Conservation (phyloP, 2,888 invertebrate genomes). For the Chymomyza fuscimana region DNA sequence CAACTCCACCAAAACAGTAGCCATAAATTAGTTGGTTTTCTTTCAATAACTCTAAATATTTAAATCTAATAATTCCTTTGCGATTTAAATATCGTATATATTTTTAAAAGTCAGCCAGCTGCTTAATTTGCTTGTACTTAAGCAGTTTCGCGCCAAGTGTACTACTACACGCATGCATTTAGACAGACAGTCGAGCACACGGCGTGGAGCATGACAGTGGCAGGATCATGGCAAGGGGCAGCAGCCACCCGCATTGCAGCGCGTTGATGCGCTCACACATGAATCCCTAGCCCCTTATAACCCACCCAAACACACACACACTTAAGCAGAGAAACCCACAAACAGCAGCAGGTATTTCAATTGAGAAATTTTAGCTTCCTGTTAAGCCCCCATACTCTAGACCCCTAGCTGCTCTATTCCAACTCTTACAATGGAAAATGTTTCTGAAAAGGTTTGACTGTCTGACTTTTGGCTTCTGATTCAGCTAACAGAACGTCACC, state of each 20-base stretch:
- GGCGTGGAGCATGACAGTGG: background rate
- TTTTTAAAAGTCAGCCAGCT: background rate
- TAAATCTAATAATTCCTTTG: too few species aligned
- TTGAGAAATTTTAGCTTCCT: constrained; percentile 46
- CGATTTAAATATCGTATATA: too few species aligned
- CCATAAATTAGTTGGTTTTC: too few species aligned
- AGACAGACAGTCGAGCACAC: constrained; percentile 21
- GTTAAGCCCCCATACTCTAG: background rate
- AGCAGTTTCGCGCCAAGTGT: constrained; percentile 29
- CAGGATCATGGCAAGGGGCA: background rate
- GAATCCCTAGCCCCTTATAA: background rate
- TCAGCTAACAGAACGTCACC: background rate
- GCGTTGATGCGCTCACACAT: constrained; percentile 3
- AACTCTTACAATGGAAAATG: constrained; percentile 30
- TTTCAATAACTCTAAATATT: too few species aligned
- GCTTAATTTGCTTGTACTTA: background rate
- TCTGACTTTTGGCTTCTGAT: constrained; percentile 21
- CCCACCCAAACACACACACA: constrained; percentile 10
- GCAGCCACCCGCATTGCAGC: background rate
- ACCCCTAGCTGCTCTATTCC: constrained; percentile 2
- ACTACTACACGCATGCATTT: constrained; percentile 23
- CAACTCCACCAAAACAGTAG: too few species aligned
- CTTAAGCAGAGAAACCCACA: constrained; percentile 11
- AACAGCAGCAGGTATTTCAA: constrained; percentile 53
- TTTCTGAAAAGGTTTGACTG: constrained; percentile 18